Evolutionary conservation across 2,113 vertebrate genomes (phyloP).

Genomic region (Sorex araneus): DNA sequence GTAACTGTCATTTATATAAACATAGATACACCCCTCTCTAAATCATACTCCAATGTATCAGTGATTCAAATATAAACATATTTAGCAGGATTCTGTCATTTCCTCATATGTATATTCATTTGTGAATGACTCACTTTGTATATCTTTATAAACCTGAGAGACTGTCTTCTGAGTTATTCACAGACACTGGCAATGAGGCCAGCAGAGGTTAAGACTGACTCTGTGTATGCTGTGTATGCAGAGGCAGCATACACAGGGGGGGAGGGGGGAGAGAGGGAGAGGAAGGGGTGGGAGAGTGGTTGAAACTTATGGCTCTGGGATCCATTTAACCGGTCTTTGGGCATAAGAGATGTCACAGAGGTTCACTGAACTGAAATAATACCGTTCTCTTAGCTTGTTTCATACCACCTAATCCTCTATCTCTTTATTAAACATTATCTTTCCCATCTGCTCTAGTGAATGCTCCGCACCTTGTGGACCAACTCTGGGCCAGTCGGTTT

Average conservation of each 20-base stretch:
- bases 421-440: conserved; percentile 92
- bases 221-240: conserved; percentile 74
- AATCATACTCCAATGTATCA: conserved; percentile 82
- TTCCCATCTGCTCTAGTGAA: conserved; percentile 90
- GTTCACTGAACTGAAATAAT: conserved; percentile 89
- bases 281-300: conserved; percentile 40
- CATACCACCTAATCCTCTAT: conserved; percentile 88
- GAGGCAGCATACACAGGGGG: conserved; percentile 76
- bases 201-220: conserved; percentile 75
- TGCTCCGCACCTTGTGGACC: conserved; percentile 85
- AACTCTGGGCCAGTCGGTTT: conserved; percentile 87
- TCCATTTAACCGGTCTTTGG: conserved; percentile 86
- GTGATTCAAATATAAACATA: conserved; percentile 86
- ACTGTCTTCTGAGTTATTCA: conserved; percentile 86
- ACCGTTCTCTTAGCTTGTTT: conserved; percentile 89
- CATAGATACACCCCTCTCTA: conserved; percentile 80
- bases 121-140: conserved; percentile 85
- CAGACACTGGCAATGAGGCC: conserved; percentile 76
- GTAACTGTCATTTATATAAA: conserved; percentile 86
- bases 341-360: conserved; percentile 88
- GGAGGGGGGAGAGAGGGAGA: background rate
- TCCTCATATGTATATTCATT: conserved; percentile 86
- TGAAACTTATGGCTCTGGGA: conserved; percentile 82
- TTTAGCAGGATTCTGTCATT: conserved; percentile 86
- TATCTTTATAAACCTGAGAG: conserved; percentile 84